These are phyloP conservation scores for Muscina levida DNA, from an alignment of 2,888 invertebrate species.

Conservation along the genomic window DNA sequence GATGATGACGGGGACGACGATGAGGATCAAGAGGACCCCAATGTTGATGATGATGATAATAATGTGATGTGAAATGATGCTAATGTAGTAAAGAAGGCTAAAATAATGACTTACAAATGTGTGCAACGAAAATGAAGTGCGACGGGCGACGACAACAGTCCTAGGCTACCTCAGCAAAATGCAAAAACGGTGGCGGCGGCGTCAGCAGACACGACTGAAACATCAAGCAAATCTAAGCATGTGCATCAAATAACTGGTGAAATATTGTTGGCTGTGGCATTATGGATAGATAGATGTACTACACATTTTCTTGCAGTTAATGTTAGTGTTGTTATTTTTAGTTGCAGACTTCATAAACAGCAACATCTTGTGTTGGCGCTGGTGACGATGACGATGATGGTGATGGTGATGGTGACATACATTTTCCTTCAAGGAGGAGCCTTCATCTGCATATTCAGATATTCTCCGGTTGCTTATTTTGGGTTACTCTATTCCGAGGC, in stretches of 20 bases:
- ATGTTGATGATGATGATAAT: slow-evolving; percentile 45
- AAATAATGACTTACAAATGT: slow-evolving; percentile 59
- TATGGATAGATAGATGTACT: slow-evolving; percentile 42
- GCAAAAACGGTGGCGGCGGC: slow-evolving; percentile 37
- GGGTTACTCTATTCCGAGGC: slow-evolving; percentile 45
- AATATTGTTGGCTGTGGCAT: slow-evolving; percentile 34
- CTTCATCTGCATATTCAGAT: slow-evolving; percentile 45
- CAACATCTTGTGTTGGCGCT: slow-evolving; percentile 64
- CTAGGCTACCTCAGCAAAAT: not conserved
- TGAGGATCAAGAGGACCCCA: slow-evolving; percentile 43
- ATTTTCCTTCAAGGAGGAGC: slow-evolving; percentile 60
- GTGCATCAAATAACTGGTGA: slow-evolving; percentile 51
- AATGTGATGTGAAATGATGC: slow-evolving; percentile 60
- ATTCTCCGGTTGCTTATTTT: not conserved
- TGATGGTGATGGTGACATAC: slow-evolving; percentile 61
- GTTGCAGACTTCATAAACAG: slow-evolving; percentile 66
- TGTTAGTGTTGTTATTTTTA: slow-evolving; percentile 23
- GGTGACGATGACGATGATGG: slow-evolving; percentile 49
- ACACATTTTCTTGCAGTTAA: slow-evolving; percentile 27
- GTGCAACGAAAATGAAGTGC: slow-evolving; percentile 32
- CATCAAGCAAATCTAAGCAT: slow-evolving; percentile 55
- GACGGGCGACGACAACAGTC: slow-evolving; percentile 21
- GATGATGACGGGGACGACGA: slow-evolving; percentile 44
- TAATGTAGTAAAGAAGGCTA: slow-evolving; percentile 52
- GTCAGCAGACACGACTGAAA: not conserved